Conservation (phyloP, 2,888 invertebrate species). For the Apamea sordens region DNA sequence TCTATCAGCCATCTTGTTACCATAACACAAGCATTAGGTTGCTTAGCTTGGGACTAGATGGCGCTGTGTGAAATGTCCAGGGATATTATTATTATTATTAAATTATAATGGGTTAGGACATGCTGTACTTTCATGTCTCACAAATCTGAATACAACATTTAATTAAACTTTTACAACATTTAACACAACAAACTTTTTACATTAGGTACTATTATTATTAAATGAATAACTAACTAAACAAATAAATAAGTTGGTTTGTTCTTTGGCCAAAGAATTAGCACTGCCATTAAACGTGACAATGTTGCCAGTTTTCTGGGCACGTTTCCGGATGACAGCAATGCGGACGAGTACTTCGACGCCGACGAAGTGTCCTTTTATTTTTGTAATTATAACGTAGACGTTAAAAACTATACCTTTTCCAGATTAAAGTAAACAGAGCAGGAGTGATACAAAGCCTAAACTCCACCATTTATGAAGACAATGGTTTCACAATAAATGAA, state of each 20-base stretch:
- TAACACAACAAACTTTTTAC: too few species aligned
- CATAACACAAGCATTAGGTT: too few species aligned
- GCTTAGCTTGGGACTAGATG: too few species aligned
- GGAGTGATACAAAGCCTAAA: slow-evolving; percentile 89
- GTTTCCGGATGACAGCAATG: neutral
- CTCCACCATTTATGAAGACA: slow-evolving; percentile 84
- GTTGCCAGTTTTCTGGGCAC: neutral
- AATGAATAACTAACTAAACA: too few species aligned
- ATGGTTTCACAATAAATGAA: slow-evolving; percentile 81
- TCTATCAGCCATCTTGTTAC: too few species aligned
- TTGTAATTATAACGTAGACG: neutral
- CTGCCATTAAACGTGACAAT: neutral
- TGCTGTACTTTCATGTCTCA: too few species aligned
- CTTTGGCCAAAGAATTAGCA: neutral
- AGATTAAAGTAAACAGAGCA: slow-evolving; percentile 78
- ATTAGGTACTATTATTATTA: too few species aligned
- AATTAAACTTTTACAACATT: too few species aligned
- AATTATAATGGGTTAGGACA: neutral
- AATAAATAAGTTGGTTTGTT: neutral
- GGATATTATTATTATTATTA: too few species aligned
- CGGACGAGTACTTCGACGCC: neutral
- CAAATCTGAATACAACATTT: too few species aligned
- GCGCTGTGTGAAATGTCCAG: too few species aligned
- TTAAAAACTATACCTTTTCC: slow-evolving; percentile 13
- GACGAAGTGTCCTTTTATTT: neutral